Percentiles rank a stretch among this genome's conserved stretches.
Evolutionary conservation across 2,888 invertebrate genomes (phyloP).

Genomic region (Drosophila putrida): DNA sequence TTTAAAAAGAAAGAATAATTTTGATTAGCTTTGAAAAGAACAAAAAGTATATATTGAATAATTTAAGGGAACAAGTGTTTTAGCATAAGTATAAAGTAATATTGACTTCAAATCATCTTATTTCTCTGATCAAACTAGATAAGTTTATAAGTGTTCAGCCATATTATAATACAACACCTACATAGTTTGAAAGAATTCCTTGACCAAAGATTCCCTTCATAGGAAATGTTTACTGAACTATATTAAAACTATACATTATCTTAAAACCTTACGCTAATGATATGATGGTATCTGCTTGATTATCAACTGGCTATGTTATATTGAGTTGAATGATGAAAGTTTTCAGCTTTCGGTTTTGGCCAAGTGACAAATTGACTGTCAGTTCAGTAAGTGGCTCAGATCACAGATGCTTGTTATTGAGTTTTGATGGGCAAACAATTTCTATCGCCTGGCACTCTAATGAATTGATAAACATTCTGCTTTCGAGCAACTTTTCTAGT

Average conservation of each 20-base stretch:
- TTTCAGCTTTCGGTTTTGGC: slow-evolving; percentile 22
- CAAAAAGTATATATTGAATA: too few species aligned
- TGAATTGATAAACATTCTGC: slow-evolving; percentile 62
- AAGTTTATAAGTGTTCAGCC: too few species aligned
- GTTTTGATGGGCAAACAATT: slow-evolving; percentile 59
- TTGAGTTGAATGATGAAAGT: slow-evolving; percentile 28
- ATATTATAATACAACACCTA: too few species aligned
- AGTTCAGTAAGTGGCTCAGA: slow-evolving; percentile 20
- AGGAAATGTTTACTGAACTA: too few species aligned
- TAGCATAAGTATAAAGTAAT: too few species aligned
- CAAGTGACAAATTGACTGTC: slow-evolving; percentile 60
- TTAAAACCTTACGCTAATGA: not conserved
- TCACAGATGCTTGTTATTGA: slow-evolving; percentile 56
- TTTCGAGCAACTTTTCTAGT: slow-evolving; percentile 46
- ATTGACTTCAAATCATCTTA: too few species aligned
- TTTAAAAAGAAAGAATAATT: not conserved
- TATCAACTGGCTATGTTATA: slow-evolving; percentile 20
- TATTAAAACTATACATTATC: not conserved
- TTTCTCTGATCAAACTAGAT: too few species aligned
- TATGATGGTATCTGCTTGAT: slow-evolving; percentile 10
- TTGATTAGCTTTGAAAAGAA: too few species aligned
- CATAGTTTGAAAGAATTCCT: too few species aligned
- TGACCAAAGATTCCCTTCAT: too few species aligned
- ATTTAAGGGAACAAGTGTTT: too few species aligned
- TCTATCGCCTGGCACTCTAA: slow-evolving; percentile 62